These are phyloP conservation scores for Condylura cristata DNA, from an alignment of 2,113 vertebrate genomes.

Conservation along the genomic window DNA sequence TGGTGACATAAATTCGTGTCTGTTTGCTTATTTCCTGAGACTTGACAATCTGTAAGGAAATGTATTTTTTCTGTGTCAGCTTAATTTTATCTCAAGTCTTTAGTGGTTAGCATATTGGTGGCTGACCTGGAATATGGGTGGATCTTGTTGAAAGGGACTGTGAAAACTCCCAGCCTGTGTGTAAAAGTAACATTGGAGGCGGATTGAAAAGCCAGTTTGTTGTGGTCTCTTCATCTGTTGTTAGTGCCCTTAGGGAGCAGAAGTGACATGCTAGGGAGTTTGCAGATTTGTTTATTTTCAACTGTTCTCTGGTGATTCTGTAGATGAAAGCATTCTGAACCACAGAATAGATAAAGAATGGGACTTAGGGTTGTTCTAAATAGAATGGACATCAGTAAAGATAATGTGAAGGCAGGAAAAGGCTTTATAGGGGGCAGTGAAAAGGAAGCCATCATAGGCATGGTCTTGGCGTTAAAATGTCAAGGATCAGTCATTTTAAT, in stretches of 20 bases:
- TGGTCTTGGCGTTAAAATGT: constrained; percentile 48
- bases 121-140: background rate
- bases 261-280: background rate
- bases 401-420: background rate
- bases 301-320: background rate
- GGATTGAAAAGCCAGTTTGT: background rate
- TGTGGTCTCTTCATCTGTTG: background rate
- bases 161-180: background rate
- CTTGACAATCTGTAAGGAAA: background rate
- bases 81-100: background rate
- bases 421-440: background rate
- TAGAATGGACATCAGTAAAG: background rate
- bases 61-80: background rate
- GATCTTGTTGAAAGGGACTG: background rate
- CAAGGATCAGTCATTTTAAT: constrained; percentile 57
- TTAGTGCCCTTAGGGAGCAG: background rate
- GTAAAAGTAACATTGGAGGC: background rate
- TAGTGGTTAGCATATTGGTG: background rate
- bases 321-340: background rate
- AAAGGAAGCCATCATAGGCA: background rate
- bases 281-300: constrained; percentile 47
- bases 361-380: background rate
- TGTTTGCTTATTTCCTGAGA: background rate
- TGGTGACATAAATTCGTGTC: constrained; percentile 55
- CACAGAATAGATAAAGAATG: background rate